Conservation (phyloP, 2,113 vertebrate species). For the Petrocephalus microphthalmus region DNA sequence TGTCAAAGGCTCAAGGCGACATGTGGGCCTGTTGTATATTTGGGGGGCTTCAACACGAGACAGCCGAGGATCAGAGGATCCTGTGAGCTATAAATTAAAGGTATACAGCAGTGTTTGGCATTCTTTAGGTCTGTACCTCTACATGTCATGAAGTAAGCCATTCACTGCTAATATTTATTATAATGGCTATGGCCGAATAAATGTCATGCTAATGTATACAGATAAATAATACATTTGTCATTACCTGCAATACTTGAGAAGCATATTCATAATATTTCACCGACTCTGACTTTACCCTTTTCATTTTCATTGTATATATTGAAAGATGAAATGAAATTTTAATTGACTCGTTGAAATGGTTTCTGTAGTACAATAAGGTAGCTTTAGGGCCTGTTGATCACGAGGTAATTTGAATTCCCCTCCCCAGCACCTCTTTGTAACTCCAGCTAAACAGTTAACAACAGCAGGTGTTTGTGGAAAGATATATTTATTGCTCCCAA, state of each 20-base stretch:
- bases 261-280: constrained; percentile 22
- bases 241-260: not conserved
- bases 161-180: not conserved
- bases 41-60: no score
- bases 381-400: not conserved
- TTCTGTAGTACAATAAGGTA: not conserved
- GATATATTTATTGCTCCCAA: constrained; percentile 3
- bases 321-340: not conserved
- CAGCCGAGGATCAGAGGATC: not conserved
- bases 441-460: constrained; percentile 18
- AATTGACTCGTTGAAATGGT: constrained; percentile 7
- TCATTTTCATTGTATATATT: not conserved
- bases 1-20: not conserved
- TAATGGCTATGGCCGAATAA: not conserved
- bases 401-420: not conserved
- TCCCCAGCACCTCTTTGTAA: not conserved
- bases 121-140: not conserved
- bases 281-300: not conserved
- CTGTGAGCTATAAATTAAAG: not conserved
- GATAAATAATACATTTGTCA: constrained; percentile 1
- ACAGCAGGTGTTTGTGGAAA: constrained; percentile 8
- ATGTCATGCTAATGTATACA: not conserved
- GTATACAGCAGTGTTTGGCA: not conserved
- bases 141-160: not conserved
- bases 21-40: not conserved